Percentiles rank a stretch among this genome's conserved stretches.
Evolutionary conservation across 2,888 invertebrate species (phyloP).

Genomic region (Erannis defoliaria): DNA sequence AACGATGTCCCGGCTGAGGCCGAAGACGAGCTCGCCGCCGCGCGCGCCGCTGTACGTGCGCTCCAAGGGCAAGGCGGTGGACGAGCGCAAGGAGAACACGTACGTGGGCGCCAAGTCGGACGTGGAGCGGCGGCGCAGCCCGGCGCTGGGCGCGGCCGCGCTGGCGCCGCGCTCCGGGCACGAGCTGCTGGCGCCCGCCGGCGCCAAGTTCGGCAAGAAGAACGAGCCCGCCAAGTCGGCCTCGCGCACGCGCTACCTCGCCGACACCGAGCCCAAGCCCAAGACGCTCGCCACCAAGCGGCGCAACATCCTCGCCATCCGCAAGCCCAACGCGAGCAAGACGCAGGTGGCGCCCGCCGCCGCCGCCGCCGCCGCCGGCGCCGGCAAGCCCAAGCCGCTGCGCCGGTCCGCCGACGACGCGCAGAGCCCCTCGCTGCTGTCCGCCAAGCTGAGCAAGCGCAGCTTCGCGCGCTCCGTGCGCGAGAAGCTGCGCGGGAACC

Average conservation of each 20-base stretch:
- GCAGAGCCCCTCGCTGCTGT: conserved; percentile 59
- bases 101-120: conserved; percentile 74
- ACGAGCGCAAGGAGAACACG: conserved; percentile 81
- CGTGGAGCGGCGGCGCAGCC: conserved; percentile 59
- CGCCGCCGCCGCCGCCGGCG: conserved; percentile 59
- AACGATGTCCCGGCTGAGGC: conserved; percentile 76
- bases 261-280: conserved; percentile 76
- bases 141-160: conserved; percentile 50
- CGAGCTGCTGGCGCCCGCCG: conserved; percentile 39
- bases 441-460: conserved; percentile 69
- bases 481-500: conserved; percentile 47
- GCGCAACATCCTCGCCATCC: conserved; percentile 73
- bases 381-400: conserved; percentile 62
- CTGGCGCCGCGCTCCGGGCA: conserved; percentile 68
- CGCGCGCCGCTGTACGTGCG: conserved; percentile 73
- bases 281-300: conserved; percentile 71
- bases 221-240: conserved; percentile 69
- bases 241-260: conserved; percentile 66
- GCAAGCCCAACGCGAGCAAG: conserved; percentile 77
- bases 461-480: conserved; percentile 64
- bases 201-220: conserved; percentile 66
- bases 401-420: conserved; percentile 71
- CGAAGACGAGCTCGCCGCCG: conserved; percentile 72
- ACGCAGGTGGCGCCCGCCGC: conserved; percentile 67
- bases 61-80: conserved; percentile 72